Conservation (phyloP, 2,113 vertebrate species). For the Myanophis thanlyinensis region DNA sequence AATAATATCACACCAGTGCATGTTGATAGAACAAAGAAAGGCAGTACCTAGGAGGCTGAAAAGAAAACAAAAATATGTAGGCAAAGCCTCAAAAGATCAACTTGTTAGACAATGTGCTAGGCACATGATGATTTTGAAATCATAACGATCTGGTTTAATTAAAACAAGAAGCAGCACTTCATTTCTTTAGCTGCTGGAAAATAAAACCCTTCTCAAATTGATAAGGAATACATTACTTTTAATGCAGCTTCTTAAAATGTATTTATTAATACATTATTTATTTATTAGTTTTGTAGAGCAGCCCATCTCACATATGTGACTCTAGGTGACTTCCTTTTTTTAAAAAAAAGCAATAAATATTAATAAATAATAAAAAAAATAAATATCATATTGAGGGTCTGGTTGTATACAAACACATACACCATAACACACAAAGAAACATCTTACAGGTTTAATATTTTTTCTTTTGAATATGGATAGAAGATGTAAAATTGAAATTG, state of each 20-base stretch:
- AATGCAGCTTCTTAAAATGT: neutral
- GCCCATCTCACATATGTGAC: neutral
- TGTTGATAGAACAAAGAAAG: neutral
- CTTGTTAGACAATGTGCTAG: neutral
- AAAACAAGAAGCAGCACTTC: neutral
- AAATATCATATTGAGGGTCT: neutral
- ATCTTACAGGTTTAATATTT: neutral
- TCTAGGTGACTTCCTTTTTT: neutral
- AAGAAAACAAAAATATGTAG: neutral
- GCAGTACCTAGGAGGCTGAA: neutral
- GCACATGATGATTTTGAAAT: neutral
- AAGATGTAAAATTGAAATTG: neutral
- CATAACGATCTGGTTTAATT: neutral
- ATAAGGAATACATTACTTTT: neutral
- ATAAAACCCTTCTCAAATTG: neutral
- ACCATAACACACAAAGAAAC: neutral
- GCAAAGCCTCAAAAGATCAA: neutral
- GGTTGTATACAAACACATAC: neutral
- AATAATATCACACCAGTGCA: neutral
- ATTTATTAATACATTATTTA: no score
- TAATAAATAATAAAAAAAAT: neutral
- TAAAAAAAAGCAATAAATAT: neutral
- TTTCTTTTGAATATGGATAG: neutral
- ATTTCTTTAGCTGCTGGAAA: neutral
- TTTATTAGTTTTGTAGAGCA: neutral